phyloP scores from a whole-genome alignment of 2,797 vertebrate genomes.

The Apodemus agrarius region DNA sequence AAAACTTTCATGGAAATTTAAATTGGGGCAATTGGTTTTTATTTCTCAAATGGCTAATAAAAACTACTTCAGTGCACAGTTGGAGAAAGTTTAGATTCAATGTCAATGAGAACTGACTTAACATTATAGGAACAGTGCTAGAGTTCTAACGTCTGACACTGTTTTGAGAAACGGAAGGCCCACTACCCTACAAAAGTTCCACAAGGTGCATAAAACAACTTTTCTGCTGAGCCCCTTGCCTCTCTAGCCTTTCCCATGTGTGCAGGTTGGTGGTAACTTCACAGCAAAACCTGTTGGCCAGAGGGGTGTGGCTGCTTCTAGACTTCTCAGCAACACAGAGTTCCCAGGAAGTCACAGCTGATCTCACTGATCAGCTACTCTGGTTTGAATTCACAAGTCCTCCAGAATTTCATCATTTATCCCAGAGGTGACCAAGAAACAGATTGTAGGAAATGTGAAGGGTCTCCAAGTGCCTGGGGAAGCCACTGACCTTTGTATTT shows the following conservation, averaged over 20 bases:
- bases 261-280: constrained; percentile 34
- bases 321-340: constrained; percentile 51
- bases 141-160: too few species aligned
- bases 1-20: neutral
- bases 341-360: constrained; percentile 70
- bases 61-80: too few species aligned
- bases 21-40: neutral
- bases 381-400: constrained; percentile 50
- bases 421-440: constrained; percentile 55
- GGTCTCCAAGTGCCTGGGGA: neutral
- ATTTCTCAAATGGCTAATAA: neutral
- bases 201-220: constrained; percentile 58
- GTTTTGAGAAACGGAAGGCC: neutral
- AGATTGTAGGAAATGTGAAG: constrained; percentile 45
- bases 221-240: constrained; percentile 1
- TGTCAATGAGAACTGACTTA: too few species aligned
- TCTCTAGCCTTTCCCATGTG: neutral
- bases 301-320: too few species aligned
- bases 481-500: constrained; percentile 39
- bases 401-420: constrained; percentile 78
- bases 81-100: too few species aligned
- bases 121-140: too few species aligned
- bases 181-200: constrained; percentile 11
- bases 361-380: constrained; percentile 81
- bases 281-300: neutral